Evolutionary conservation across 2,888 invertebrate genomes (phyloP).

Genomic region (Enchytraeus crypticus): DNA sequence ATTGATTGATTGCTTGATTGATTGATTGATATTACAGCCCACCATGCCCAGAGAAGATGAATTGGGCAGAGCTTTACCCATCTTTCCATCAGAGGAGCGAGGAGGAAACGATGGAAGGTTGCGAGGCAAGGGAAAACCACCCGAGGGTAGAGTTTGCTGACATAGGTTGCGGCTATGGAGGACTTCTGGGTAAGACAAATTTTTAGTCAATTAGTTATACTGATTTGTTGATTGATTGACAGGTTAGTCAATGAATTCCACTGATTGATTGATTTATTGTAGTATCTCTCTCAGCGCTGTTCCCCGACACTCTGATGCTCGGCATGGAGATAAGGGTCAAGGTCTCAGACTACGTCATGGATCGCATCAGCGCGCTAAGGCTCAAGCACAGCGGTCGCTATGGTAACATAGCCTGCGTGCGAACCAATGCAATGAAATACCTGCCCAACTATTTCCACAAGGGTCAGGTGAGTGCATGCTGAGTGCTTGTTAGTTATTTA

Average conservation of each 20-base stretch:
- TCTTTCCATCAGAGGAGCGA: constrained; percentile 24
- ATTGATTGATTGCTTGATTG: neutral
- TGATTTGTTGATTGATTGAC: too few relatives aligned
- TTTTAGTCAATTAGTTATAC: neutral
- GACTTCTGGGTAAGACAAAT: constrained; percentile 61
- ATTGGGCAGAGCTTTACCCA: constrained; percentile 68
- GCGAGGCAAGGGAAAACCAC: constrained; percentile 14
- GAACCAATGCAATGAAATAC: constrained; percentile 98
- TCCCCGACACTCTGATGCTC: constrained; percentile 75
- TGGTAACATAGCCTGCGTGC: constrained; percentile 82
- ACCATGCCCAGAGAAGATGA: constrained; percentile 67
- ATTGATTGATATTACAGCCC: constrained; percentile 63
- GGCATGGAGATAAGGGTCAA: constrained; percentile 97
- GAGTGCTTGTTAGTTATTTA: neutral
- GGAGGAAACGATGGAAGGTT: constrained; percentile 12
- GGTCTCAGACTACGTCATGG: constrained; percentile 95
- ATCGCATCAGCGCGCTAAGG: constrained; percentile 77
- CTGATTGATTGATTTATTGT: too few relatives aligned
- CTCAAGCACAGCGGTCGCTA: constrained; percentile 58
- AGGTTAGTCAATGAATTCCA: neutral
- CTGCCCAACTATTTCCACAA: constrained; percentile 92
- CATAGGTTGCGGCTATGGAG: constrained; percentile 97
- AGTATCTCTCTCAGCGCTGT: constrained; percentile 84
- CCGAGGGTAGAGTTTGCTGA: constrained; percentile 76
- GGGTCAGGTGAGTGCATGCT: constrained; percentile 62